Base-by-base conservation (phyloP, 2,797 vertebrate genomes). In the Acrossocheilus wenchowensis region DNA sequence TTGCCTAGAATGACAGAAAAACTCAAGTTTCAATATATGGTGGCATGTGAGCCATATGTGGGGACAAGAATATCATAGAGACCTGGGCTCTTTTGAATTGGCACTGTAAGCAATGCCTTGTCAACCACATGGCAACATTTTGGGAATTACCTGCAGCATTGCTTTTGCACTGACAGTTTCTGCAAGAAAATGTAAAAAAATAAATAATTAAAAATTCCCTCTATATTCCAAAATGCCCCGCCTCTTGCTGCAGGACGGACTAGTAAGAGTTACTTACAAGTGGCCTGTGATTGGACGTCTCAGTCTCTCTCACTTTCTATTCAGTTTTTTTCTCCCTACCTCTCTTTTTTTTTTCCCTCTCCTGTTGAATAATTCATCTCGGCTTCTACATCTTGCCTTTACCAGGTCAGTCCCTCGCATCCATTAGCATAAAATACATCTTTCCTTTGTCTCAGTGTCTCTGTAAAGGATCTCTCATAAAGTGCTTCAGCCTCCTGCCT, bases 341-440 rank as follows among this genome's bases (percentile, higher is more conserved):
- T 52, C 41, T 19, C 6, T 52, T n/a, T 68, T 14, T 73, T 52
- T n/a, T 39, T 39, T 39, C 39, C 87, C 9, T 83, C 6, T 54
- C 15, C 60, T 36, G 60, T 57, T 85, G 78, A 88, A 87, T 88
- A 86, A 89, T 87, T 88, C 60, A 85, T 66, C 8, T 86, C 8
- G 8, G 62, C 43, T 15, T 85, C 19, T 54, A 8, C 17, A 4
- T 86, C 60, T 90, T 50, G 54, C 69, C 52, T 71, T 82, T 74
- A 69, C 75, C 78, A 86, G 60, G 64, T 72, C 48, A 85, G 45
- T 87, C 72, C 78, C 87, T 81, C 77, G 48, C 69, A 81, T 17
- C 64, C 72, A 87, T 90, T 78, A 87, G 84, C 87, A 89, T 90
- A 85, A 74, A 89, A 77, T 86, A 85, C 72, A 84, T 86, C 62